Base-by-base conservation (phyloP, 1,140 invertebrate species). In the Belonocnema kinseyi region DNA sequence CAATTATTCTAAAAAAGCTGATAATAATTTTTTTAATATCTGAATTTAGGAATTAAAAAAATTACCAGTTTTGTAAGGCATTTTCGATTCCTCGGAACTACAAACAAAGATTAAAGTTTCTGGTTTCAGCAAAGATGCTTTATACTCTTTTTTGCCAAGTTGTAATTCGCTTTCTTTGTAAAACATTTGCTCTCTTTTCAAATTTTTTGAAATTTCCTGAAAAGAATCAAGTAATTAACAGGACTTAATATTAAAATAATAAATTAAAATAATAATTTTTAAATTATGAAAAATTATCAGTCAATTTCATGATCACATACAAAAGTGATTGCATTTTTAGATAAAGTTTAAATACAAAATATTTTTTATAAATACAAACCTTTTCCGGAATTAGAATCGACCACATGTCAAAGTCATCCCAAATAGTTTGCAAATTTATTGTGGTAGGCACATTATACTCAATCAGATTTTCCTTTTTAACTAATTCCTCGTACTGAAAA, bases 31-130 rank as follows among this genome's bases (percentile, higher is more conserved):
- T 46, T 46, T 46, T 11, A 46, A 46, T 46, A 46, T 46, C 40
- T 11, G 40, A 46, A 46, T 46, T 11, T 46, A 46, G 0, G 10
- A n/a, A 46, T 66, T 66, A 46, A 7, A 26, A 21, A 21, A 33
- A 40, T 66, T 66, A 66, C 61, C 61, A n/a, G 61, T 33, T 66
- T 66, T 66, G 40, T 66, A 66, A 5, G 61, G 13, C 16, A 1
- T 66, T 33, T 66, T 66, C 0, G 26, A 16, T 66, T n/a, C 40
- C 8, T 66, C n/a, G 3, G 33, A 46, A 46, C 21, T 66, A 10
- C 46, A 40, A 26, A 66, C 33, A n/a, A 33, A 46, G 40, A 33
- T n/a, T 33, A 66, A 10, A 10, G 61, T 16, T 8, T 40, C 6
- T 40, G 40, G 2, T 40, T 40, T 66, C n/a, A n/a, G 46, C 1